Evolutionary conservation across 2,888 invertebrate genomes (phyloP).

Genomic region (Cryptus viduatorius): DNA sequence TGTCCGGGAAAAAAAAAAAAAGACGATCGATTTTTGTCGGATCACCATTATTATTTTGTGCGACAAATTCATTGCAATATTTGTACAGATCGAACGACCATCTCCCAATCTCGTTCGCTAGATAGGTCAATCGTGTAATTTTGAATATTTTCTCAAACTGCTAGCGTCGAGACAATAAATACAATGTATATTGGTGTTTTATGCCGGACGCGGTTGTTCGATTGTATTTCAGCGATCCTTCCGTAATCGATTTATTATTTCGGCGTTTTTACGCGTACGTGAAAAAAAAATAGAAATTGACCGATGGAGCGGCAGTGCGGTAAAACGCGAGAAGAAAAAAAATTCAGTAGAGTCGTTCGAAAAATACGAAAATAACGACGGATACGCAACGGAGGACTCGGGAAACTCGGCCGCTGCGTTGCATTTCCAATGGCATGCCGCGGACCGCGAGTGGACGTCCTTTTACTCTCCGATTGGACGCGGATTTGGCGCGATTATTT

Average conservation of each 20-base stretch:
- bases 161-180: slow-evolving; percentile 46
- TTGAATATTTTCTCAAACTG: slow-evolving; percentile 1
- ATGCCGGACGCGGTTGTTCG: background rate
- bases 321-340: background rate
- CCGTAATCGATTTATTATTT: background rate
- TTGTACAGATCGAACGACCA: slow-evolving; percentile 22
- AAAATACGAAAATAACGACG: background rate
- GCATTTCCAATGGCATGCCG: slow-evolving; percentile 83
- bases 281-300: slow-evolving; percentile 4
- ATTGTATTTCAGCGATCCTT: background rate
- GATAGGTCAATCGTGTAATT: slow-evolving; percentile 31
- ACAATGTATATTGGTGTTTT: background rate
- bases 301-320: background rate
- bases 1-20: slow-evolving; percentile 1
- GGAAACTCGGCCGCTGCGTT: slow-evolving; percentile 71
- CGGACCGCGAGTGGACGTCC: slow-evolving; percentile 74
- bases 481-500: slow-evolving; percentile 77
- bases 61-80: slow-evolving; percentile 15
- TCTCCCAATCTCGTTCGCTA: slow-evolving; percentile 6
- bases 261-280: background rate
- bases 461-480: slow-evolving; percentile 76
- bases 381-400: background rate
- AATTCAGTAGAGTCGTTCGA: background rate
- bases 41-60: background rate
- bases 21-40: background rate